Evolutionary conservation across 2,888 invertebrate species (phyloP), one percentile per base, ranked within the genome.

Genomic region (Protonemura montana): DNA sequence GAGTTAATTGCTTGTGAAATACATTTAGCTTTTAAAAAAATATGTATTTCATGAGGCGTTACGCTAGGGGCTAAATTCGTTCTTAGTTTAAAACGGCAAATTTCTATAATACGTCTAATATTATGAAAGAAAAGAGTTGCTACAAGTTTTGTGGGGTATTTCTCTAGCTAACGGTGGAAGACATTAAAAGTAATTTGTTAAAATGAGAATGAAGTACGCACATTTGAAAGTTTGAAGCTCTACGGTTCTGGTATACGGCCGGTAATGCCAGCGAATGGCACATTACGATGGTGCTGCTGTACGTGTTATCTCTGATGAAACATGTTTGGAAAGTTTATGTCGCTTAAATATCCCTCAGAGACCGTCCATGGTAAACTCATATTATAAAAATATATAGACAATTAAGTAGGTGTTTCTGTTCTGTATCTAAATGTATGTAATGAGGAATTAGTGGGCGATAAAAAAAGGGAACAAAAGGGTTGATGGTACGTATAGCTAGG

Each of bases 301-400:
- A 25, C n/a, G n/a, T n/a, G n/a, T n/a, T n/a, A n/a, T n/a, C n/a
- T n/a, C n/a, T n/a, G 78, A 28, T 78, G 78, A 78, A 78, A 78
- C 78, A 78, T 78, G 28, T 26, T n/a, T 2, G 78, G 7, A 78
- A 78, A 26, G 26, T 78, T 78, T 59, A 59, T 21, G 2, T 21
- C 78, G 78, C 26, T n/a, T 78, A 78, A 78, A 78, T 78, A 78
- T 28, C 10, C 78, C 78, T 78, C 13, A 26, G 78, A 28, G 78
- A 28, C 28, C n/a, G 77, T n/a, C 5, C 5, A 3, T 77, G 21
- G 7, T 26, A 26, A 26, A 26, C 26, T 26, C 26, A 28, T 78
- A 78, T 78, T 78, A 78, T 78, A 28, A 78, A 78, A 78, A 78
- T 78, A 78, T 78, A 78, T 78, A n/a, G 28, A 78, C 78, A 78